Percentiles rank a stretch among this genome's conserved stretches.
Conservation (phyloP, 2,797 vertebrate genomes). For the Lepus oiostolus region DNA sequence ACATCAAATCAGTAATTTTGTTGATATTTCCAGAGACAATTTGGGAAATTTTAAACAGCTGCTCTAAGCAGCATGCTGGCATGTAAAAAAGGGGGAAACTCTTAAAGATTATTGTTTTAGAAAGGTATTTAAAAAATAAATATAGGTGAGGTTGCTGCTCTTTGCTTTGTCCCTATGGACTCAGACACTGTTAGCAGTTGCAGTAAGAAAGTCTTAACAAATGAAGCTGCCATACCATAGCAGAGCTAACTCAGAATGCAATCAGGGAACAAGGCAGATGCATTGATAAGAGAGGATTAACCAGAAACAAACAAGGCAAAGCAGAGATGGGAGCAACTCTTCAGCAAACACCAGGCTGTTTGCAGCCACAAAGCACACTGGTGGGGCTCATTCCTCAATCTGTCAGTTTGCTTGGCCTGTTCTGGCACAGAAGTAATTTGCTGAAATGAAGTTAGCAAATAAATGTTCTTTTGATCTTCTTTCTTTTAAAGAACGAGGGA, state of each 20-base stretch:
- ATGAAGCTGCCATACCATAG: background rate
- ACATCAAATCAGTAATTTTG: conserved; percentile 47
- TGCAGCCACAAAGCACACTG: background rate
- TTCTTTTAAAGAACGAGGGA: conserved; percentile 27
- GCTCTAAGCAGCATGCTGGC: background rate
- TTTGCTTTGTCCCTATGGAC: background rate
- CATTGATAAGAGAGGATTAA: background rate
- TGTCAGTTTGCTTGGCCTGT: conserved; percentile 12
- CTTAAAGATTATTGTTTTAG: background rate
- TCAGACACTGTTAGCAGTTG: background rate
- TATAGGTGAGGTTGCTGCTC: background rate
- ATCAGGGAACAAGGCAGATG: background rate
- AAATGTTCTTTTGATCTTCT: background rate
- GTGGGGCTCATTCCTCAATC: background rate
- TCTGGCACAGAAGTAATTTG: background rate
- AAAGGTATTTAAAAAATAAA: conserved; percentile 30
- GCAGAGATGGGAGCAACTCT: background rate
- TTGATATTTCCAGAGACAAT: conserved; percentile 41
- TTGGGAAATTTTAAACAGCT: conserved; percentile 41
- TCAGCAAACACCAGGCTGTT: background rate
- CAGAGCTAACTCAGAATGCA: background rate
- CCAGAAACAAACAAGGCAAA: background rate
- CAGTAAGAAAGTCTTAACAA: background rate
- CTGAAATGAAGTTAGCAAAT: conserved; percentile 1
- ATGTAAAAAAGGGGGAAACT: background rate